Evolutionary conservation across 2,888 invertebrate species (phyloP), one percentile per base, ranked within the genome.

Genomic region (Amphimallon solstitiale): DNA sequence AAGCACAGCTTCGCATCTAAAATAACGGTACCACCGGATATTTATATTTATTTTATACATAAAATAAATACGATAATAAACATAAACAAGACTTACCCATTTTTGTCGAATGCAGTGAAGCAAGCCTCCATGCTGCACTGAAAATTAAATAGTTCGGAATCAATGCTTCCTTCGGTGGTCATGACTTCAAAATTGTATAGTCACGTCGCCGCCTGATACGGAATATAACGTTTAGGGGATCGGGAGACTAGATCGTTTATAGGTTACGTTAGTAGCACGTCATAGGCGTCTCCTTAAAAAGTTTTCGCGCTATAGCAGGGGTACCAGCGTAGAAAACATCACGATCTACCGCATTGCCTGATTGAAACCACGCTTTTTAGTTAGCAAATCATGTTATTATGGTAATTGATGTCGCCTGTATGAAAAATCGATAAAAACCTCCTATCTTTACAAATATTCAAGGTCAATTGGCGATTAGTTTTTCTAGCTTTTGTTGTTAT

Each of bases 61-160:
- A 29, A 29, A 9, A 29, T 29, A 5, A 29, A n/a, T n/a, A n/a
- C n/a, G n/a, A n/a, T n/a, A n/a, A n/a, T n/a, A n/a, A n/a, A n/a
- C n/a, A n/a, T n/a, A n/a, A 38, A 40, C 14, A 37, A 65, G 70
- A 86, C 90, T 86, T 86, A 93, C 91, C 92, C 90, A 84, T 95
- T 93, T 82, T 93, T 93, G 84, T 95, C 94, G 83, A 95, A 95
- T 73, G 94, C 93, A 77, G 91, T 89, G 82, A 94, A 94, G 84
- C 95, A 95, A 79, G 93, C 94, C 85, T 95, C 94, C 94, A 95
- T 94, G 81, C 67, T 75, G 74, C 71, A 70, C 66, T 67, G 67
- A 61, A 70, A 69, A 68, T 69, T 66, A 66, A 71, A 70, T 63
- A 68, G 69, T 72, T 74, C 70, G 66, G 72, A 73, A 75, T 75